Conservation (phyloP, 2,888 invertebrate genomes). For the Anaspis maculata region DNA sequence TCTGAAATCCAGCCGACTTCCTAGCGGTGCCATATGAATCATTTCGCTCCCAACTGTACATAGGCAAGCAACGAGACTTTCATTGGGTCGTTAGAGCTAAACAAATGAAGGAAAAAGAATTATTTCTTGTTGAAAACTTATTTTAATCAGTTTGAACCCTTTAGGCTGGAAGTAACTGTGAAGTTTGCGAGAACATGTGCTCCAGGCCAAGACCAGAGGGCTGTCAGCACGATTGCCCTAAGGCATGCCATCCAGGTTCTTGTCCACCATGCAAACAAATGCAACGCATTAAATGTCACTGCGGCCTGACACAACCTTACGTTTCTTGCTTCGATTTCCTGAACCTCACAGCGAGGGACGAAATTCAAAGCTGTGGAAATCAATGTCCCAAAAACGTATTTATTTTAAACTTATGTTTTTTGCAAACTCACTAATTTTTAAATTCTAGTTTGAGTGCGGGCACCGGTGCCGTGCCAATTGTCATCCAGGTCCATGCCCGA, state of each 20-base stretch:
- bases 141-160: slow-evolving; percentile 10
- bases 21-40: too few species aligned
- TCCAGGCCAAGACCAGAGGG: slow-evolving; percentile 56
- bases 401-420: slow-evolving; percentile 14
- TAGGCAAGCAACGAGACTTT: neutral
- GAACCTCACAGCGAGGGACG: slow-evolving; percentile 39
- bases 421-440: slow-evolving; percentile 1
- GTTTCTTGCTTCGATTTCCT: slow-evolving; percentile 65
- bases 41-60: too few species aligned
- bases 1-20: too few species aligned
- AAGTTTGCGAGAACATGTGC: slow-evolving; percentile 54
- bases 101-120: too few species aligned
- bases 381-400: slow-evolving; percentile 76
- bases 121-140: too few species aligned
- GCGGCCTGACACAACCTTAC: slow-evolving; percentile 67
- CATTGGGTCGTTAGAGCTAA: too few species aligned
- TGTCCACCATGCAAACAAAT: slow-evolving; percentile 70
- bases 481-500: slow-evolving; percentile 63
- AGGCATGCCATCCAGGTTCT: slow-evolving; percentile 60
- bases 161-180: slow-evolving; percentile 47
- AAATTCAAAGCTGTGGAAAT: slow-evolving; percentile 59
- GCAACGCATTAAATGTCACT: slow-evolving; percentile 71
- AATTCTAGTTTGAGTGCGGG: slow-evolving; percentile 65
- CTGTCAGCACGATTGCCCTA: slow-evolving; percentile 66
- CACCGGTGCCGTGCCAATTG: slow-evolving; percentile 72